Evolutionary conservation across 2,113 vertebrate species (phyloP), one percentile per base, ranked within the genome.

Genomic region (Lophotis ruficrista): DNA sequence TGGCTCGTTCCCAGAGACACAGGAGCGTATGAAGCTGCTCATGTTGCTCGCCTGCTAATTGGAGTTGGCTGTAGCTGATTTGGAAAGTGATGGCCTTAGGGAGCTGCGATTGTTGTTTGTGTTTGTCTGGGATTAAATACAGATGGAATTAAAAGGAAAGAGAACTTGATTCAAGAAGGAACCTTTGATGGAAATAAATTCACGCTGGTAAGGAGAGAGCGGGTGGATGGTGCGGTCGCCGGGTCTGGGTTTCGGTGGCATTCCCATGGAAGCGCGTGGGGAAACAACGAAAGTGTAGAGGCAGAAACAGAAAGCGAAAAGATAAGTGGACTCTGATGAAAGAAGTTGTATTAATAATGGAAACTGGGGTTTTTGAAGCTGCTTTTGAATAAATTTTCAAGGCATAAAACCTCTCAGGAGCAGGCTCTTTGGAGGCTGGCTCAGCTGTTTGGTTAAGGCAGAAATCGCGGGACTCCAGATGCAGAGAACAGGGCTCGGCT

Each of bases 111-210:
- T 79, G 93, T 86, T 96, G 96, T 94, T 97, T 94, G 91, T 97
- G 83, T 96, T 96, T 95, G 90, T 87, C 91, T 94, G 92, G 93
- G 93, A 96, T 96, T 96, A 96, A 95, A 93, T 94, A 96, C 96
- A 96, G 96, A 96, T 96, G 94, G 96, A 96, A 92, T 85, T 92
- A 69, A 91, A 93, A 81, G 7, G 21, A 8, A 18, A 31, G 33
- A 24, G 47, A 25, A 1, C 76, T 86, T 2, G 45, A 31, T 45
- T 68, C 8, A 41, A 20, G 61, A 53, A 72, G 69, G 91, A 61
- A 57, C 91, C 91, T 97, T 77, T 90, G 96, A 87, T 68, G 89
- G 89, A 25, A 75, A 90, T 62, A 30, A 95, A 83, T 71, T 78
- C 54, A 54, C 41, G 68, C 60, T 72, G 88, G 82, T 71, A 61